Evolutionary conservation across 92 coral and sea anemone species (phyloP).

Genomic region (Isaurus tuberculatus): DNA sequence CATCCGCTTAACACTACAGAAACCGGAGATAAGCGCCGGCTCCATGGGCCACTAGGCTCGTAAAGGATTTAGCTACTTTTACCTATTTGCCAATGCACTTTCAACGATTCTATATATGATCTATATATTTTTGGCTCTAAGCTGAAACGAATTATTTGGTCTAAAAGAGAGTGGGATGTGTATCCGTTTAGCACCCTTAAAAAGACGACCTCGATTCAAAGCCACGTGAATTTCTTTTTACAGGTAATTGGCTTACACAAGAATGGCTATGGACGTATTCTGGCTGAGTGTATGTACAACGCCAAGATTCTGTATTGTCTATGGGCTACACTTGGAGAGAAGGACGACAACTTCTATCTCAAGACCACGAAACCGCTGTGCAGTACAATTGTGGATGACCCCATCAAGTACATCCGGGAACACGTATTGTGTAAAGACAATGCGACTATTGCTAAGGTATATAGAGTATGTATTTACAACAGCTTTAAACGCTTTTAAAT

Average conservation of each 20-base stretch:
- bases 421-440: constrained; percentile 73
- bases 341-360: constrained; percentile 68
- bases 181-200: background rate
- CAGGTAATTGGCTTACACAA: constrained; percentile 80
- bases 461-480: constrained; percentile 37
- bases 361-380: constrained; percentile 66
- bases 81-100: too few species aligned
- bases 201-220: background rate
- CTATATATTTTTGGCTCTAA: too few species aligned
- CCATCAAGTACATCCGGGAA: constrained; percentile 59
- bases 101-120: too few species aligned
- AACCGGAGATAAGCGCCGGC: too few species aligned
- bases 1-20: too few species aligned
- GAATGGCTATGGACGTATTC: constrained; percentile 84
- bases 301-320: constrained; percentile 81
- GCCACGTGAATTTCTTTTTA: background rate
- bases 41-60: too few species aligned
- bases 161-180: background rate
- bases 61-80: too few species aligned
- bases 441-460: constrained; percentile 23
- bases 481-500: constrained; percentile 31
- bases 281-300: constrained; percentile 77
- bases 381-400: constrained; percentile 53
- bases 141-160: too few species aligned
- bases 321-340: constrained; percentile 68